Percentiles rank a stretch among this genome's conserved stretches.
phyloP scores from a whole-genome alignment of 2,888 invertebrate genomes.

The Hypomecis atomaria region DNA sequence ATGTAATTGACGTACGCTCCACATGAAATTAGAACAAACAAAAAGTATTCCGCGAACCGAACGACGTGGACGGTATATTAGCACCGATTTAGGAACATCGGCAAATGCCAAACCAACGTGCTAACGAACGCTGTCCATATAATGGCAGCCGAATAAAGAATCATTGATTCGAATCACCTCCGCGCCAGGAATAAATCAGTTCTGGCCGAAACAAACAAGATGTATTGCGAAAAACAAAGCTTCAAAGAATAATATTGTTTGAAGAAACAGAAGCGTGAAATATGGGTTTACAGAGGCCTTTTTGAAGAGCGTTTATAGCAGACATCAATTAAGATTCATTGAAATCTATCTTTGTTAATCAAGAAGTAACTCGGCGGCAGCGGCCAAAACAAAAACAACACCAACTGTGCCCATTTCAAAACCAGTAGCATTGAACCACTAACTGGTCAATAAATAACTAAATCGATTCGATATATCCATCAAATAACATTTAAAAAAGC shows the following conservation, averaged over 20 bases:
- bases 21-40: conserved; percentile 50
- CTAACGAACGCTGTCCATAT: conserved; percentile 35
- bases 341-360: conserved; percentile 51
- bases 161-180: conserved; percentile 7
- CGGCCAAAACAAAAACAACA: conserved; percentile 52
- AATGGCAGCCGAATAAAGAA: conserved; percentile 29
- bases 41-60: conserved; percentile 47
- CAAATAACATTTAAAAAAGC: conserved; percentile 32
- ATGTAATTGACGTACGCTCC: conserved; percentile 44
- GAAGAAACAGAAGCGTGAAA: neutral
- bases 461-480: conserved; percentile 19
- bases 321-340: conserved; percentile 61
- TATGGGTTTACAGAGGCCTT: conserved; percentile 26
- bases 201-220: conserved; percentile 12
- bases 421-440: conserved; percentile 19
- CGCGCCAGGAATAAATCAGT: conserved; percentile 12
- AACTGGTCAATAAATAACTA: conserved; percentile 17
- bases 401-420: conserved; percentile 18
- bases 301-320: conserved; percentile 45
- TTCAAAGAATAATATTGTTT: conserved; percentile 1
- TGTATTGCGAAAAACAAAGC: conserved; percentile 18
- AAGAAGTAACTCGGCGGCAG: conserved; percentile 47
- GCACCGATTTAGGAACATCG: conserved; percentile 42
- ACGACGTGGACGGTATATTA: conserved; percentile 43
- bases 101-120: conserved; percentile 35